A percentile compares a stretch with the other conserved stretches of the same genome.
Conservation (phyloP, 1,140 invertebrate species). For the Carcinoscorpius rotundicauda region DNA sequence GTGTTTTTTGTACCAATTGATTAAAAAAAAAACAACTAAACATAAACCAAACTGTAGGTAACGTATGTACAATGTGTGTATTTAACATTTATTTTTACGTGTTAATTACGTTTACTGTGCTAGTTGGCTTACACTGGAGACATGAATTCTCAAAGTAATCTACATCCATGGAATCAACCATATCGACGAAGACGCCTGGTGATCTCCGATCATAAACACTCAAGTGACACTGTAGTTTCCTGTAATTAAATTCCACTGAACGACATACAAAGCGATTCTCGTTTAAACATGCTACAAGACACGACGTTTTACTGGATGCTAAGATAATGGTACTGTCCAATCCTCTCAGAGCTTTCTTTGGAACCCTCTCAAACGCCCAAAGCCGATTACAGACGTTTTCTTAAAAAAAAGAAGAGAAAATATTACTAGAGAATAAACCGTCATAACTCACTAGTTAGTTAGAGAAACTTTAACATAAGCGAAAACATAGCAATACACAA, state of each 20-base stretch:
- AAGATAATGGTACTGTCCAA: conserved; percentile 83
- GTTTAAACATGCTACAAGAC: conserved; percentile 77
- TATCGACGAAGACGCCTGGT: conserved; percentile 52
- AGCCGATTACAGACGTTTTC: conserved; percentile 81
- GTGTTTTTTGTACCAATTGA: too few relatives aligned
- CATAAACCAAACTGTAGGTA: too few relatives aligned
- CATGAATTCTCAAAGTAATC: conserved; percentile 93
- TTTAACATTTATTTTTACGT: too few relatives aligned
- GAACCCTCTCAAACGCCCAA: conserved; percentile 87
- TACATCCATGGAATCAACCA: conserved; percentile 76
- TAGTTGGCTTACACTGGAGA: conserved; percentile 38
- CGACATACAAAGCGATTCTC: conserved; percentile 84
- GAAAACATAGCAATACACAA: too few relatives aligned
- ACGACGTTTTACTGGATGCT: conserved; percentile 84
- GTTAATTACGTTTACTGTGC: background rate
- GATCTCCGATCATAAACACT: conserved; percentile 77
- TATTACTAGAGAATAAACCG: too few relatives aligned
- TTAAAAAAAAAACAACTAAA: too few relatives aligned
- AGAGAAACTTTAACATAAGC: too few relatives aligned
- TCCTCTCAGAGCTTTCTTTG: conserved; percentile 78
- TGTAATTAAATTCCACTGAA: conserved; percentile 86
- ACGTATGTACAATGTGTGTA: too few relatives aligned
- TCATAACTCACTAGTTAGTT: too few relatives aligned
- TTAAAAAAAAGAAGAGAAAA: conserved; percentile 24
- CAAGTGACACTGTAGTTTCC: conserved; percentile 77